phyloP scores from a whole-genome alignment of 2,797 vertebrate genomes.

The Gallinago nigripennis region DNA sequence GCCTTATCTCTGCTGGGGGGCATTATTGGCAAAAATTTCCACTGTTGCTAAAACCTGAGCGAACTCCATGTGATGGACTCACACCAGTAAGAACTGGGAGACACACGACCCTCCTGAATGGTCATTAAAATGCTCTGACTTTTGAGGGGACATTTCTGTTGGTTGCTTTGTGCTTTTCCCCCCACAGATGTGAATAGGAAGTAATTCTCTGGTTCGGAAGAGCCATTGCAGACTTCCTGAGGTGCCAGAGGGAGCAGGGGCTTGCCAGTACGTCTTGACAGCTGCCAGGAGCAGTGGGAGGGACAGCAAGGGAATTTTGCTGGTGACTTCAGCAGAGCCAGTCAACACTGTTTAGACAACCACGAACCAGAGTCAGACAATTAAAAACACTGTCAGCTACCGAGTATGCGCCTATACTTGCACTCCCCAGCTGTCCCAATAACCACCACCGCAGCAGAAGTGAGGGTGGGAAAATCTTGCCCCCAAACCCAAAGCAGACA shows the following conservation, averaged over 20 bases:
- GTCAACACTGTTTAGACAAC: neutral
- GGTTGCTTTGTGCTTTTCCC: neutral
- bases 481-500: neutral
- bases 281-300: neutral
- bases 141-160: accelerated
- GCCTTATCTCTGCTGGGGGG: neutral
- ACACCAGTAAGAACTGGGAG: neutral
- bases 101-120: neutral
- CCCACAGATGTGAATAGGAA: neutral
- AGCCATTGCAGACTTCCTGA: neutral
- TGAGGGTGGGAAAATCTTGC: neutral
- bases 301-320: neutral
- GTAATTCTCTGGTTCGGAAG: neutral
- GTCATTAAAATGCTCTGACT: neutral
- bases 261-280: neutral
- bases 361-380: neutral
- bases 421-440: neutral
- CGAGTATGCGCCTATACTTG: neutral
- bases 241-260: neutral
- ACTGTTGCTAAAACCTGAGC: neutral
- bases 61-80: neutral
- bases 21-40: constrained; percentile 21
- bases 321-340: neutral
- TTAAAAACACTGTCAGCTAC: neutral
- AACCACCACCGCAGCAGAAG: neutral